Conservation (phyloP, 2,113 vertebrate species). For the Engystomops pustulosus region DNA sequence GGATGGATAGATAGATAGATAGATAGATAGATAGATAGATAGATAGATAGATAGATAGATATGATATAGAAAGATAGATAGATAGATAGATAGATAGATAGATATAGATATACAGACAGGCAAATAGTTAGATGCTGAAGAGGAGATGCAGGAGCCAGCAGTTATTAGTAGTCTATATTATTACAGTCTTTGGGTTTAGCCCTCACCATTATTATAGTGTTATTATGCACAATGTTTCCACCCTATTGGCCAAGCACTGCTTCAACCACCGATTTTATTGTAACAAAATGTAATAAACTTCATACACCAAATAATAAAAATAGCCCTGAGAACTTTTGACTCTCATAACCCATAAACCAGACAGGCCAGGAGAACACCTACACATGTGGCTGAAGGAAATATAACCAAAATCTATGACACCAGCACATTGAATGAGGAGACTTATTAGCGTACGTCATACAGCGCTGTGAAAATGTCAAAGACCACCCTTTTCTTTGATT, state of each 20-base stretch:
- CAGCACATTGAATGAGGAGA: neutral
- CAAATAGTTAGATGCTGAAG: neutral
- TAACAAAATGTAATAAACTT: neutral
- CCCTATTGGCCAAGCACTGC: neutral
- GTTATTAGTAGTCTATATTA: neutral
- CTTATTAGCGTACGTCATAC: neutral
- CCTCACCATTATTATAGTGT: neutral
- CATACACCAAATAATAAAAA: neutral
- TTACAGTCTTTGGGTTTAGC: neutral
- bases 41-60: no score
- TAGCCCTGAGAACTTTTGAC: slow-evolving; percentile 8
- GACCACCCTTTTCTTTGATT: neutral
- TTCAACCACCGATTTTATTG: neutral
- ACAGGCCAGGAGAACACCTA: neutral
- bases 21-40: no score
- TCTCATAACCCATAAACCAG: neutral
- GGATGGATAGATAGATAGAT: no score
- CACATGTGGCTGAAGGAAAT: neutral
- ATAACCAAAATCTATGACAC: neutral
- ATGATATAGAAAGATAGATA: no score
- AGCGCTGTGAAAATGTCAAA: neutral
- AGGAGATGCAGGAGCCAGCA: neutral
- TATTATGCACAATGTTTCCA: neutral
- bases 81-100: no score
- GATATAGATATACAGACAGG: no score